phyloP scores from a whole-genome alignment of 2,113 vertebrate genomes.

The Misgurnus mizolepis region DNA sequence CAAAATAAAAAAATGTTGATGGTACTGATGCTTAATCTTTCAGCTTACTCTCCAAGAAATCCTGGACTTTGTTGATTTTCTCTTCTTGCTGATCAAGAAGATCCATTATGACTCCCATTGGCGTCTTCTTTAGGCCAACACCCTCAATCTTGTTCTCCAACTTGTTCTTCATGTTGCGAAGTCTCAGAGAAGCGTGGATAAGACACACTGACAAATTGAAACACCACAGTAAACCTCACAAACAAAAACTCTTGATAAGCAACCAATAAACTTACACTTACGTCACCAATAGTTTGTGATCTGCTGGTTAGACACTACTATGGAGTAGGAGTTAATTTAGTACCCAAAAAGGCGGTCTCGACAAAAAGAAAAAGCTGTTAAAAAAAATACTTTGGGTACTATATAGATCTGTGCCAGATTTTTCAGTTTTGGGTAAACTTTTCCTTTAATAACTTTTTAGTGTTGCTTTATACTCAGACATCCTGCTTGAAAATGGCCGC shows the following conservation, averaged over 20 bases:
- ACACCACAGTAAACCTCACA: not conserved
- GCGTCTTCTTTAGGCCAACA: conserved; percentile 91
- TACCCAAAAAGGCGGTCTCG: too few relatives aligned
- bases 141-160: conserved; percentile 95
- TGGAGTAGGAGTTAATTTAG: too few relatives aligned
- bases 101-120: conserved; percentile 92
- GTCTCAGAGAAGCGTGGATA: conserved; percentile 90
- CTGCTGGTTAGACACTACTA: too few relatives aligned
- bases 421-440: too few relatives aligned
- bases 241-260: not conserved
- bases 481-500: too few relatives aligned
- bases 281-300: too few relatives aligned
- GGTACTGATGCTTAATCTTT: conserved; percentile 83
- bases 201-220: conserved; percentile 81
- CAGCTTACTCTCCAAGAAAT: conserved; percentile 84
- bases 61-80: conserved; percentile 85
- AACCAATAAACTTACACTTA: too few relatives aligned
- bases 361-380: too few relatives aligned
- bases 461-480: too few relatives aligned
- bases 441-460: too few relatives aligned
- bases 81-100: conserved; percentile 96
- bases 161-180: conserved; percentile 94
- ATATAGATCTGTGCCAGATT: too few relatives aligned
- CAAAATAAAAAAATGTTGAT: not conserved
- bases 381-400: too few relatives aligned